Conservation (phyloP, 2,797 vertebrate genomes). For the Poliocrania exsul region DNA sequence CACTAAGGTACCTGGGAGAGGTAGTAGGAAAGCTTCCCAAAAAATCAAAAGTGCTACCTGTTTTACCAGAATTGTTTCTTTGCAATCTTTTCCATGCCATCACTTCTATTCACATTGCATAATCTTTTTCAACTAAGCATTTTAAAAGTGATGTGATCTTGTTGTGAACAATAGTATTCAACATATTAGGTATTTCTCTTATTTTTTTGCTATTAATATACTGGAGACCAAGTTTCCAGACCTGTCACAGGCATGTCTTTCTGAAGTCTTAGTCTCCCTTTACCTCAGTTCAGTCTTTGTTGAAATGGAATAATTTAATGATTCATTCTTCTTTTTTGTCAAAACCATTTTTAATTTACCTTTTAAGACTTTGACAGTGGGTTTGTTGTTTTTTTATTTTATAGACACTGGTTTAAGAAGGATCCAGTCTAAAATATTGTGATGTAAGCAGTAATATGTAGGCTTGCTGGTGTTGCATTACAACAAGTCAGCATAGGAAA, state of each 20-base stretch:
- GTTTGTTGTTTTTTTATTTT: neutral
- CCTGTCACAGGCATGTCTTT: neutral
- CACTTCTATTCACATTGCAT: neutral
- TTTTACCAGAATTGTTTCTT: neutral
- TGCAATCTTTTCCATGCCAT: neutral
- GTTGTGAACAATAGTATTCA: neutral
- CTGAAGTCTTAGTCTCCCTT: neutral
- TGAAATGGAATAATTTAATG: neutral
- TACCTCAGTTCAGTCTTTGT: neutral
- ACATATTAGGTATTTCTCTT: neutral
- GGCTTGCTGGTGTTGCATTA: neutral
- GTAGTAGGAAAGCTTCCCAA: neutral
- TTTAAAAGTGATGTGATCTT: neutral
- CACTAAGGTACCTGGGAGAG: neutral
- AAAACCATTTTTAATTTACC: neutral
- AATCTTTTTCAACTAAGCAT: neutral
- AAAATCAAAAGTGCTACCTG: neutral
- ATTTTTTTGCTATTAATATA: neutral
- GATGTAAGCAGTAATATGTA: neutral
- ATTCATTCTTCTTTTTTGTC: neutral
- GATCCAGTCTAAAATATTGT: neutral
- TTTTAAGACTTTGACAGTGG: neutral
- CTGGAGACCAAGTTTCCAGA: neutral
- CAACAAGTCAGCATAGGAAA: neutral
- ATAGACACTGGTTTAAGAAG: neutral